Percentiles rank a stretch among this genome's conserved stretches.
These are phyloP conservation scores for Sisyra terminalis DNA, from an alignment of 2,888 invertebrate species.

Conservation along the genomic window DNA sequence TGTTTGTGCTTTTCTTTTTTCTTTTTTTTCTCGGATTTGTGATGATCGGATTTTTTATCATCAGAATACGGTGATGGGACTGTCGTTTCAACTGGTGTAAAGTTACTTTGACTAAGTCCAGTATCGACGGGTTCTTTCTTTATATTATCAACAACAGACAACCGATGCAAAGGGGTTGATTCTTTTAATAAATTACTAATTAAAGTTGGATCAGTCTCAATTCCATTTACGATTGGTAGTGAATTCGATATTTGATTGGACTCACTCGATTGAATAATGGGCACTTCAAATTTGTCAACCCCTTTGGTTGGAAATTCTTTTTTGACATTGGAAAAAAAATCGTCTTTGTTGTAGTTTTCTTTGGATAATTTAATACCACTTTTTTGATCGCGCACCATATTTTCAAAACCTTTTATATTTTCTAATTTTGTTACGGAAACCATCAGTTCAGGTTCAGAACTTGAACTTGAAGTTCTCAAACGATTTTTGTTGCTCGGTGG, in stretches of 20 bases:
- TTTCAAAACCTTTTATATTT: constrained; percentile 43
- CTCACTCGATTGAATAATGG: too few relatives aligned
- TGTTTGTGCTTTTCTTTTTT: constrained; percentile 66
- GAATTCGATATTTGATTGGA: background rate
- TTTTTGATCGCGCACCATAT: constrained; percentile 35
- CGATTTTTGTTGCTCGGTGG: constrained; percentile 17
- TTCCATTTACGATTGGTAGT: constrained; percentile 37
- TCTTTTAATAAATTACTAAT: constrained; percentile 56
- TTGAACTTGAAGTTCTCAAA: constrained; percentile 26
- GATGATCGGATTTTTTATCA: constrained; percentile 19
- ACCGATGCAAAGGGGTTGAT: constrained; percentile 17
- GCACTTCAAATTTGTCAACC: background rate
- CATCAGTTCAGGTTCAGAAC: constrained; percentile 41
- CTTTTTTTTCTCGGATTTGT: constrained; percentile 38
- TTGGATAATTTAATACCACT: constrained; percentile 22
- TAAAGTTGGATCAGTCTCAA: constrained; percentile 53
- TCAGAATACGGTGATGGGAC: constrained; percentile 23
- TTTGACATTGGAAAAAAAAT: constrained; percentile 14
- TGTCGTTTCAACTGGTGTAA: constrained; percentile 15
- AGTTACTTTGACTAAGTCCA: constrained; percentile 10
- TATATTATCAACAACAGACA: constrained; percentile 19
- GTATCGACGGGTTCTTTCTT: constrained; percentile 13
- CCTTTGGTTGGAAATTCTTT: constrained; percentile 11
- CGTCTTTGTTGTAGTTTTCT: background rate
- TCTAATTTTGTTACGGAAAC: constrained; percentile 45